These are phyloP conservation scores for Callopanchax toddi DNA, from an alignment of 2,113 vertebrate genomes.

Conservation along the genomic window DNA sequence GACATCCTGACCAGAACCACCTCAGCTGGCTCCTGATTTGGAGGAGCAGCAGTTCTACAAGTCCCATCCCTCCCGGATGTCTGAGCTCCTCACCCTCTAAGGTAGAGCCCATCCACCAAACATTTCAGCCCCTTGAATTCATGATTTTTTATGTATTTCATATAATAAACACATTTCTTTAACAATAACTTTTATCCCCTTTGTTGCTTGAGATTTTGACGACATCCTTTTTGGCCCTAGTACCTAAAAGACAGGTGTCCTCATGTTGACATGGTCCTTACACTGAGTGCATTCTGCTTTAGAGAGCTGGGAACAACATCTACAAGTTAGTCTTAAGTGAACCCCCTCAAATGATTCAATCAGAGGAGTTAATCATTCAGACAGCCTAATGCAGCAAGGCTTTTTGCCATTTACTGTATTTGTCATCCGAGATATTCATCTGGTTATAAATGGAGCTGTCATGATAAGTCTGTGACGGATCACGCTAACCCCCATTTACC, in stretches of 20 bases:
- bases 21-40: too few species aligned
- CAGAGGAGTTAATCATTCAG: slow-evolving; percentile 57
- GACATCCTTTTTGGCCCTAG: background rate
- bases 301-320: slow-evolving; percentile 28
- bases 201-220: background rate
- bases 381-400: slow-evolving; percentile 61
- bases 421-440: slow-evolving; percentile 70
- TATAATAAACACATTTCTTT: slow-evolving; percentile 54
- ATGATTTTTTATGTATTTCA: slow-evolving; percentile 55
- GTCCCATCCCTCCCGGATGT: too few species aligned
- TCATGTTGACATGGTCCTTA: slow-evolving; percentile 17
- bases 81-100: too few species aligned
- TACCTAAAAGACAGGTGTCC: background rate
- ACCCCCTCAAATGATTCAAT: slow-evolving; percentile 56
- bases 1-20: too few species aligned
- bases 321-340: slow-evolving; percentile 52
- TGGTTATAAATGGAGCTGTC: slow-evolving; percentile 80
- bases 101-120: too few species aligned
- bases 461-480: slow-evolving; percentile 68
- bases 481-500: slow-evolving; percentile 84
- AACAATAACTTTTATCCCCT: slow-evolving; percentile 64
- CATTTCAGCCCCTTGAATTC: too few species aligned
- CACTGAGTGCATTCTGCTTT: slow-evolving; percentile 10
- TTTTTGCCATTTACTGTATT: slow-evolving; percentile 68
- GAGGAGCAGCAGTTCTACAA: too few species aligned